These are phyloP conservation scores for Drosophila paulistorum DNA, from an alignment of 1,140 invertebrate genomes.

Conservation along the genomic window DNA sequence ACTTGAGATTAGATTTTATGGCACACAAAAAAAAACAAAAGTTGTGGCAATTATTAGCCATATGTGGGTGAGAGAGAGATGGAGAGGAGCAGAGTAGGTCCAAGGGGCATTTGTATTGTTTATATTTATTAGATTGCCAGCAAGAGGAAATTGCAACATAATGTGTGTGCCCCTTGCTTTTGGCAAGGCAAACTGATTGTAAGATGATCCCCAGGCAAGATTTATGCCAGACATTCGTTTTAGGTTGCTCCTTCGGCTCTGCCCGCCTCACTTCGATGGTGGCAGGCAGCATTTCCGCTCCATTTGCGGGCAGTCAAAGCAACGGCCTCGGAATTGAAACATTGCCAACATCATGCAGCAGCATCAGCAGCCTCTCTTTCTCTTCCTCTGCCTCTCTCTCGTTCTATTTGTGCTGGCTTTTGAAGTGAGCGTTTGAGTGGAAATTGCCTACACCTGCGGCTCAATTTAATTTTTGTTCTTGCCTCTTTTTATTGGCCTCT, in stretches of 20 bases:
- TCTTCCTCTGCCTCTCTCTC: not conserved
- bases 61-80: slow-evolving; percentile 39
- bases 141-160: slow-evolving; percentile 66
- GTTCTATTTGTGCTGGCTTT: slow-evolving; percentile 38
- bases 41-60: slow-evolving; percentile 65
- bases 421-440: slow-evolving; percentile 73
- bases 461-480: slow-evolving; percentile 78
- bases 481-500: slow-evolving; percentile 43
- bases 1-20: slow-evolving; percentile 50
- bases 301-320: slow-evolving; percentile 67
- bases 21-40: slow-evolving; percentile 24
- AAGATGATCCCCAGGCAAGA: slow-evolving; percentile 62
- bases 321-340: slow-evolving; percentile 60
- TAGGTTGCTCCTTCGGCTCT: slow-evolving; percentile 2
- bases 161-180: slow-evolving; percentile 32
- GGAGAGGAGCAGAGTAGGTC: not conserved
- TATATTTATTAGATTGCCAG: slow-evolving; percentile 73
- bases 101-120: slow-evolving; percentile 45
- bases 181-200: slow-evolving; percentile 44
- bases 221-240: slow-evolving; percentile 78
- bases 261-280: not conserved
- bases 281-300: slow-evolving; percentile 69
- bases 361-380: not conserved
- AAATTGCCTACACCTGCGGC: slow-evolving; percentile 81
- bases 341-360: slow-evolving; percentile 50